These are phyloP conservation scores for Cantharis flavilabris DNA, from an alignment of 2,888 invertebrate species.

Conservation along the genomic window DNA sequence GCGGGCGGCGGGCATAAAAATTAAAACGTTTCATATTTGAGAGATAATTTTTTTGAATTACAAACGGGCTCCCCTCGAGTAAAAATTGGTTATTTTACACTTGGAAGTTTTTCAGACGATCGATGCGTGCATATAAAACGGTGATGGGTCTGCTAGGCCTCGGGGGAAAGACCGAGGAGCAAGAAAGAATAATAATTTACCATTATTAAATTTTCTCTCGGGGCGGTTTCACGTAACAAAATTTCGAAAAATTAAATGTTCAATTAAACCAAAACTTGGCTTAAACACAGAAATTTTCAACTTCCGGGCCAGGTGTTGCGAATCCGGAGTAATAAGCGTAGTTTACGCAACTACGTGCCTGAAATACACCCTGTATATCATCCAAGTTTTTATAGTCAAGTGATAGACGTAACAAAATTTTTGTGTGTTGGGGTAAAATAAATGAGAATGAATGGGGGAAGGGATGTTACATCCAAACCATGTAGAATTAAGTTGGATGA, in stretches of 20 bases:
- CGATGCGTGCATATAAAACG: constrained; percentile 15
- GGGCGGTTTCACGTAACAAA: constrained; percentile 2
- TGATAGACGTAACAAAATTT: not conserved
- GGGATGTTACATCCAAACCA: not conserved
- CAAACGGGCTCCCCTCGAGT: not conserved
- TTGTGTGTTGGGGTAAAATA: not conserved
- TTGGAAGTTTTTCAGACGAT: constrained; percentile 20
- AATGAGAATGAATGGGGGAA: not conserved
- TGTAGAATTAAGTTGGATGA: constrained; percentile 1
- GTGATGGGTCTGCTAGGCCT: not conserved
- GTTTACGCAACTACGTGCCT: not conserved
- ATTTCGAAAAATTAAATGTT: constrained; percentile 4
- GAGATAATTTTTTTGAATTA: not conserved
- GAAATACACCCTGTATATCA: not conserved
- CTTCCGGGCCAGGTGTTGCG: not conserved
- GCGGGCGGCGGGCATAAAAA: not conserved
- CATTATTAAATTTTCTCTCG: constrained; percentile 17
- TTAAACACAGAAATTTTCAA: not conserved
- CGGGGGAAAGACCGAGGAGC: constrained; percentile 11
- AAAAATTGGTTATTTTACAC: constrained; percentile 9
- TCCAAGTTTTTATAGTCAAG: not conserved
- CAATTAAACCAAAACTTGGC: not conserved
- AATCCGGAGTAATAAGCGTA: not conserved
- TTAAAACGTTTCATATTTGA: not conserved
- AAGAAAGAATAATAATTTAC: constrained; percentile 17